These are phyloP conservation scores for Anthopleura xanthogrammica DNA, from an alignment of 92 coral and sea anemone genomes.

Conservation along the genomic window DNA sequence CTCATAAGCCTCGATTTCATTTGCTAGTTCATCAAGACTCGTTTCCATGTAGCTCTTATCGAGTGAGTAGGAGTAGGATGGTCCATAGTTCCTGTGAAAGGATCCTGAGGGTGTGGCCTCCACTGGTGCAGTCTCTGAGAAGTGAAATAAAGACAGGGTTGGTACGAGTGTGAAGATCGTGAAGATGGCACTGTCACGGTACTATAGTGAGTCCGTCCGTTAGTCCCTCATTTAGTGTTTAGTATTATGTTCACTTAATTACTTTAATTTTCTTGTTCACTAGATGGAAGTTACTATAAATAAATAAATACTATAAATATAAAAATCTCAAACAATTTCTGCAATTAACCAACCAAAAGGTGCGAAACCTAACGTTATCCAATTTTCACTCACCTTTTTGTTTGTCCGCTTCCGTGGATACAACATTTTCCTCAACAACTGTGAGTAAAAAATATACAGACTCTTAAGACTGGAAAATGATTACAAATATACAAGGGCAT, in stretches of 20 bases:
- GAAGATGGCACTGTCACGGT: no score
- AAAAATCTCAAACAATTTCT: no score
- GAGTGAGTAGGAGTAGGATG: slow-evolving; percentile 41
- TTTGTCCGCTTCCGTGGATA: background rate
- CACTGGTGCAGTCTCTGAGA: slow-evolving; percentile 15
- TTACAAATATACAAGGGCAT: background rate
- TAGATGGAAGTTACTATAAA: no score
- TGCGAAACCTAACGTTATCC: background rate
- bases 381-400: background rate
- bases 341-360: background rate
- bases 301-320: no score
- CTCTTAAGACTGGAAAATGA: background rate
- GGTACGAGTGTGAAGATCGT: background rate
- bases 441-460: background rate
- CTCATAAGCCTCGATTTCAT: slow-evolving; percentile 83
- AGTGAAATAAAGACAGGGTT: background rate
- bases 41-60: slow-evolving; percentile 71
- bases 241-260: no score
- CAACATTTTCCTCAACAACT: background rate
- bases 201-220: no score
- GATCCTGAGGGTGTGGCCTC: slow-evolving; percentile 13
- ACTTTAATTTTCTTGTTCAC: no score
- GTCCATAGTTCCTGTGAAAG: slow-evolving; percentile 8
- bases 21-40: slow-evolving; percentile 83
- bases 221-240: no score